A percentile compares a stretch with the other conserved stretches of the same genome.
phyloP scores from a whole-genome alignment of 2,797 vertebrate genomes.

The Tapera naevia region DNA sequence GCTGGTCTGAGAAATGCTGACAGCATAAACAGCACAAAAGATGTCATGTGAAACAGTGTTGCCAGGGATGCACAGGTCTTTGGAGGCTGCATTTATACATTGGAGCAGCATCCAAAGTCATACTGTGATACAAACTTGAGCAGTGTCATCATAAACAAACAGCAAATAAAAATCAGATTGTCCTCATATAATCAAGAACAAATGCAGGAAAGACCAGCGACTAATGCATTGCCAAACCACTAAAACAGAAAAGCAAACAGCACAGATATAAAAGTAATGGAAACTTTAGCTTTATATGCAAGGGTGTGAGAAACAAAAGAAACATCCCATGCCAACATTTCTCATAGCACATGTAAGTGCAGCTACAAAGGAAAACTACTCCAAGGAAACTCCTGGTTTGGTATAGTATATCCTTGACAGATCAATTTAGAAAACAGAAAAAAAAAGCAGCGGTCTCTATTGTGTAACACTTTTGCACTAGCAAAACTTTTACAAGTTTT shows the following conservation, averaged over 20 bases:
- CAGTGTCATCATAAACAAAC: background rate
- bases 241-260: slow-evolving; percentile 63
- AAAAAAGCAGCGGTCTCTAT: background rate
- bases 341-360: background rate
- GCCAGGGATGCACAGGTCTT: background rate
- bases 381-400: background rate
- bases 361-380: background rate
- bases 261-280: slow-evolving; percentile 44
- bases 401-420: background rate
- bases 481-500: background rate
- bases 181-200: slow-evolving; percentile 60
- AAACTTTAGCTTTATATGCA: slow-evolving; percentile 41
- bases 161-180: slow-evolving; percentile 50
- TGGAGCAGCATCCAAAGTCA: slow-evolving; percentile 20
- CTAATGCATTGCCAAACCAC: slow-evolving; percentile 71
- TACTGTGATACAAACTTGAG: slow-evolving; percentile 6
- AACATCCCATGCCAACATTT: slow-evolving; percentile 11
- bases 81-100: background rate
- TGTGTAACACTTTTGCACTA: background rate
- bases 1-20: background rate
- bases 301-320: background rate
- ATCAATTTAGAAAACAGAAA: background rate
- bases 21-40: background rate
- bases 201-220: slow-evolving; percentile 52
- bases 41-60: fast-evolving